Base-by-base conservation (phyloP, 2,113 vertebrate genomes). In the Centropus unirufus region DNA sequence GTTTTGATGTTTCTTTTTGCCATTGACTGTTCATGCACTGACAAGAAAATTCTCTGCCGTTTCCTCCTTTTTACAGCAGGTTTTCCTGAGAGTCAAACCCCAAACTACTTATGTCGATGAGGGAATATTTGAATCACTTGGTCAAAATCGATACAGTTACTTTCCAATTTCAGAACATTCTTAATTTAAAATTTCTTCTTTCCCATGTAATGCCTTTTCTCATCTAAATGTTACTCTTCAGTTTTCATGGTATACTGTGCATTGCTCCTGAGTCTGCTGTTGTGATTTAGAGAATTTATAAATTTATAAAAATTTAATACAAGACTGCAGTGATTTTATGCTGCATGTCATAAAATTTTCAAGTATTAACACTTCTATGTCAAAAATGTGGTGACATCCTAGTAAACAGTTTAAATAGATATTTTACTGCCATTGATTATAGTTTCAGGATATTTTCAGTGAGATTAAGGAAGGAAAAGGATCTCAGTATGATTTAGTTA, bases 401-500 rank as follows among this genome's bases (percentile, higher is more conserved):
- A 83, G 77, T 59, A 84, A 78, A 69, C 7, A 77, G 58, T 72
- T 74, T 20, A 66, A 62, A 40, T 7, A 39, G 68, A 62, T 87
- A 69, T 7, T 79, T 91, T 59, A 27, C 66, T 75, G 36, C 9
- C 26, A 14, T 19, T 69, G 27, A 39, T 74, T 66, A 21, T 29
- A 13, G 59, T 70, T 95, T 59, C 32, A 73, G 81, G 32, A 83
- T 4, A 6, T 39, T 85, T 86, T 64, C 34, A 76, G 47, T 85
- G 57, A 91, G 88, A 91, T 83, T 89, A 95, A 74, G 52, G 34
- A 83, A 32, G n/a, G 72, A 86, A 90, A 83, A 83, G 29, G 39
- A 72, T 26, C 21, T 87, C 63, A 85, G 51, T 74, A 36, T 62
- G 76, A 87, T 80, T 87, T 66, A 46, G 57, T 74, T 59, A 73